These are phyloP conservation scores for Limnodromus scolopaceus DNA, from an alignment of 2,797 vertebrate species.

Conservation along the genomic window DNA sequence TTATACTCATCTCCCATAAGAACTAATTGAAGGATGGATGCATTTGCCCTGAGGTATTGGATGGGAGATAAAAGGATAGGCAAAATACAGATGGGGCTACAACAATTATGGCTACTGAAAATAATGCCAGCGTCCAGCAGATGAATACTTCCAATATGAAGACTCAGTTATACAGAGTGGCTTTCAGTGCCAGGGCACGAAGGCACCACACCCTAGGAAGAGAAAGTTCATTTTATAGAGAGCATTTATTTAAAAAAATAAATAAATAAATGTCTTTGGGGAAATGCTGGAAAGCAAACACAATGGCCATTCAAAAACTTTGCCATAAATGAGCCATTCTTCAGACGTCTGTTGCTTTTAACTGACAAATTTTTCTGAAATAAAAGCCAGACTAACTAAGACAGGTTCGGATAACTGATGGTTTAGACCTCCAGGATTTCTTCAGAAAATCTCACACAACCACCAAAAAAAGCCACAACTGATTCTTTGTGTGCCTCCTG, in stretches of 20 bases:
- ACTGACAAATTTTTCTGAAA: neutral
- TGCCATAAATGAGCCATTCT: neutral
- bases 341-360: neutral
- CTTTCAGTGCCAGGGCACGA: neutral
- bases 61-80: neutral
- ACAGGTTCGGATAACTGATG: neutral
- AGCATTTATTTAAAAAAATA: neutral
- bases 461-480: neutral
- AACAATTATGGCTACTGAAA: neutral
- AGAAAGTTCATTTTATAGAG: neutral
- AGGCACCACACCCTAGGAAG: neutral
- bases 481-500: constrained; percentile 1
- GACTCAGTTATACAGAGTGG: neutral
- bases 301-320: neutral
- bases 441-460: neutral
- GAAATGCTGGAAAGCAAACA: neutral
- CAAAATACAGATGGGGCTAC: neutral
- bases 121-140: neutral
- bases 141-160: neutral
- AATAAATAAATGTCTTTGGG: neutral
- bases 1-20: neutral
- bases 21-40: neutral
- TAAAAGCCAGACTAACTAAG: neutral
- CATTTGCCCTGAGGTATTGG: neutral
- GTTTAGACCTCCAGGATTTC: constrained; percentile 15